phyloP scores from a whole-genome alignment of 2,113 vertebrate species.

The Etia nguti region DNA sequence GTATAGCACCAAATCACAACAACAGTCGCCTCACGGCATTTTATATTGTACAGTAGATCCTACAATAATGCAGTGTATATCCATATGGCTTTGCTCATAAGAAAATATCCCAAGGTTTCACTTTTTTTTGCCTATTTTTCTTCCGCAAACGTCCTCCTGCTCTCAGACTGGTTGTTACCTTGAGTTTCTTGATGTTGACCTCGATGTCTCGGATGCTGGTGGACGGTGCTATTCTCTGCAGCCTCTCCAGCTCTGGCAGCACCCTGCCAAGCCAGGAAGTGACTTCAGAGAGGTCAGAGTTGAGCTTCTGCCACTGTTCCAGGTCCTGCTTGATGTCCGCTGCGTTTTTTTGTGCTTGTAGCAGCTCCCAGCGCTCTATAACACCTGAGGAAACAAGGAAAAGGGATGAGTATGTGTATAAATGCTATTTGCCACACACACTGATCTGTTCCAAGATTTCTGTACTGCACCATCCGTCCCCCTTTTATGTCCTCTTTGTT shows the following conservation, averaged over 20 bases:
- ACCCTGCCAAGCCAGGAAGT: slow-evolving; percentile 78
- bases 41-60: too few species aligned
- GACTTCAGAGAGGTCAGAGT: slow-evolving; percentile 75
- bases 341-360: slow-evolving; percentile 73
- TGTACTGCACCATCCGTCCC: background rate
- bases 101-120: background rate
- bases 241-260: slow-evolving; percentile 77
- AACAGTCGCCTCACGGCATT: too few species aligned
- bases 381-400: slow-evolving; percentile 63
- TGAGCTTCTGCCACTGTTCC: slow-evolving; percentile 80
- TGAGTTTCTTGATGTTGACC: slow-evolving; percentile 73
- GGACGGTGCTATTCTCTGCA: slow-evolving; percentile 61
- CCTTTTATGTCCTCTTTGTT: background rate
- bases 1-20: too few species aligned
- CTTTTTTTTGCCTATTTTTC: background rate
- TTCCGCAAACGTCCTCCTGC: rapidly evolving
- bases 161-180: slow-evolving; percentile 63
- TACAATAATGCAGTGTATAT: too few species aligned
- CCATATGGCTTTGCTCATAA: background rate
- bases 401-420: background rate
- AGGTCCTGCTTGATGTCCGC: slow-evolving; percentile 65
- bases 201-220: slow-evolving; percentile 70
- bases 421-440: background rate
- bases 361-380: slow-evolving; percentile 88
- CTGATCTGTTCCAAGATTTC: background rate